Base-by-base conservation (phyloP, 23 tunicate genomes). In the Trididemnum nubilum region DNA sequence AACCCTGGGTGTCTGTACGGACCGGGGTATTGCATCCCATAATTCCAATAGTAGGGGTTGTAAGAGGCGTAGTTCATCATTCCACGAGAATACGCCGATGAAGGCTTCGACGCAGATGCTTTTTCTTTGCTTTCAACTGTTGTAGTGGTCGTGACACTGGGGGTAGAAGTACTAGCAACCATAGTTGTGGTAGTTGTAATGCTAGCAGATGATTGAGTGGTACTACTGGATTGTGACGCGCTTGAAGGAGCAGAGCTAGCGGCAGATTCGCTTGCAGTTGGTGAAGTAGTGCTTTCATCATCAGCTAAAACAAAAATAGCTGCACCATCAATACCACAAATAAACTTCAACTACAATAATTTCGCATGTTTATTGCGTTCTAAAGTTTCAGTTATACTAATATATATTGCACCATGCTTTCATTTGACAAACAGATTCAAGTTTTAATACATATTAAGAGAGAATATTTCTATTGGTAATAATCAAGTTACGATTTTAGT, bases 21-120 rank as follows among this genome's bases (percentile, higher is more conserved):
- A 22, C 30, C 65, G 7, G 59, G 21, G 39, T 78, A 79, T 2
- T 52, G 71, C 84, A 85, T 71, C 18, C 84, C 74, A 40, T 78
- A 85, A 4, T 69, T 67, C 90, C 90, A 85, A 73, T 85, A 85
- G 36, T 70, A 78, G 67, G 77, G 54, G 78, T 75, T 85, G 79
- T 51, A 51, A 70, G 83, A 35, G 71, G 35, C 31, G 9, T 54
- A 61, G n/a, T 73, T 35, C 58, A 73, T 26, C 74, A 69, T 69
- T 2, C 58, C 58, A 39, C 30, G 30, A 38, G 74, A 38, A 67
- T 30, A 67, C 31, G 67, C n/a, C 26, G 29, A n/a, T 4, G 74
- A 31, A 67, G 74, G 74, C 3, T 7, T 9, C 22, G 74, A 12
- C 7, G 38, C 7, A 67, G 74, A 61, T 61, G 22, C n/a, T n/a